Conservation (phyloP, 2,113 vertebrate species). For the Oryctolagus cuniculus region mOryCun1.1 NC_091432.1:29194501-29195000, state of each 20-base stretch:
- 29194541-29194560: not conserved
- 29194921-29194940: not conserved
- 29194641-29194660: not conserved
- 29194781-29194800: not conserved
- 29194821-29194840: constrained; percentile 45
- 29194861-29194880: not conserved
- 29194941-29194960: constrained; percentile 3
- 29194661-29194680: not conserved
- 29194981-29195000: not conserved
- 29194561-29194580: not conserved
- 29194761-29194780: not conserved
- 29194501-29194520: not conserved
- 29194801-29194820: not conserved
- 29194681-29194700: not conserved
- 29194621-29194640: fast-evolving
- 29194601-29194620: not conserved
- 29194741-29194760: not conserved
- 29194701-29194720: not conserved
- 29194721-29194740: not conserved
- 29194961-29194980: not conserved
- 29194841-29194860: constrained; percentile 27
- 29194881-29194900: constrained; percentile 42
- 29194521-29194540: not conserved
- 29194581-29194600: not conserved
- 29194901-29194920: constrained; percentile 6